These are phyloP conservation scores for Temnothorax rugatulus DNA, from an alignment of 2,888 invertebrate species.

Conservation along the genomic window DNA sequence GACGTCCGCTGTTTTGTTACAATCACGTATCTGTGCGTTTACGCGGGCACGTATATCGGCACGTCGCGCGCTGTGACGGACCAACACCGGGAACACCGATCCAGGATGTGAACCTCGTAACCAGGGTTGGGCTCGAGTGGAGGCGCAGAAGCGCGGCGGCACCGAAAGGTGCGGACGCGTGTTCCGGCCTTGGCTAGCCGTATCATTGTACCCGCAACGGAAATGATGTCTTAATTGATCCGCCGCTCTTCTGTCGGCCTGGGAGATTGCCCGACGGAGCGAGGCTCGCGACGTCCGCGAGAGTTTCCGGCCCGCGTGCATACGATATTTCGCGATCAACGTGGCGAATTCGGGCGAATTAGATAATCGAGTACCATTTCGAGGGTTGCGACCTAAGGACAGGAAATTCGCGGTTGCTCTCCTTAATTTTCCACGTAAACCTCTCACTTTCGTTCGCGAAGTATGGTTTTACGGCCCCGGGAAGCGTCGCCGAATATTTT, in stretches of 20 bases:
- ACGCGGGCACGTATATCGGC: slow-evolving; percentile 72
- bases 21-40: slow-evolving; percentile 84
- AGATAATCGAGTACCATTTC: slow-evolving; percentile 15
- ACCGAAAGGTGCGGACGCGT: slow-evolving; percentile 81
- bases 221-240: slow-evolving; percentile 82
- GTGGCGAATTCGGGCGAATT: not conserved
- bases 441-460: slow-evolving; percentile 23
- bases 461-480: slow-evolving; percentile 28
- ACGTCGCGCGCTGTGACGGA: slow-evolving; percentile 61
- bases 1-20: slow-evolving; percentile 86
- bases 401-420: slow-evolving; percentile 15
- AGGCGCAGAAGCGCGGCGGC: slow-evolving; percentile 70
- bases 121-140: slow-evolving; percentile 81
- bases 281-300: slow-evolving; percentile 23
- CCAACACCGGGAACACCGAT: slow-evolving; percentile 77
- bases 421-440: slow-evolving; percentile 22
- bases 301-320: not conserved
- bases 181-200: slow-evolving; percentile 77
- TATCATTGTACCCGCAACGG: slow-evolving; percentile 77
- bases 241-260: slow-evolving; percentile 40
- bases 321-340: not conserved
- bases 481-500: slow-evolving; percentile 41
- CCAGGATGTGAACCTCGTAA: slow-evolving; percentile 82
- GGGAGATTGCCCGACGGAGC: slow-evolving; percentile 32
- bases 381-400: not conserved